phyloP scores from a whole-genome alignment of 2,797 vertebrate genomes.

The Cuniculus paca region DNA sequence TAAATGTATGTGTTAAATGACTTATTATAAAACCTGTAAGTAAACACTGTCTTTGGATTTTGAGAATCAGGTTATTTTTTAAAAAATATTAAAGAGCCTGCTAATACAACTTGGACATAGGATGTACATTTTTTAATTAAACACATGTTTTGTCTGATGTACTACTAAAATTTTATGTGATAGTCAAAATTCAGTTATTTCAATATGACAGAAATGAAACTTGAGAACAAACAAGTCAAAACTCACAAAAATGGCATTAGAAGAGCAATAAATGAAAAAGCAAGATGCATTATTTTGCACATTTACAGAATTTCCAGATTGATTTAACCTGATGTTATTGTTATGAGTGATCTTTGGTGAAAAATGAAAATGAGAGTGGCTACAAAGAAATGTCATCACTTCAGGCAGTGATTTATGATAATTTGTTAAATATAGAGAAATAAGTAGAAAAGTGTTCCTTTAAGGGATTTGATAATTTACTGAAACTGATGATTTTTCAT shows the following conservation, averaged over 20 bases:
- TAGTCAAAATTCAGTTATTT: background rate
- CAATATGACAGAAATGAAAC: background rate
- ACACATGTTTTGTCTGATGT: background rate
- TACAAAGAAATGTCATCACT: constrained; percentile 20
- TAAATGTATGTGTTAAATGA: background rate
- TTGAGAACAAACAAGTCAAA: background rate
- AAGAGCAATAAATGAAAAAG: background rate
- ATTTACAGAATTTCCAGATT: background rate
- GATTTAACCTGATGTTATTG: constrained; percentile 9
- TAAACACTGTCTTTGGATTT: constrained; percentile 16
- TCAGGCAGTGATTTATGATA: background rate
- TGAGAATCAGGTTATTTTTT: background rate
- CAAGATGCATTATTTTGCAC: background rate
- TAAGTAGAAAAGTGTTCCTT: background rate
- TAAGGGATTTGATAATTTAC: constrained; percentile 13
- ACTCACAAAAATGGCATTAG: background rate
- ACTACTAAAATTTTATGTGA: background rate
- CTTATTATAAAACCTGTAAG: background rate
- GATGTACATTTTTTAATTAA: background rate
- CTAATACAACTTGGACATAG: background rate
- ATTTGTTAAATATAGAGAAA: constrained; percentile 51
- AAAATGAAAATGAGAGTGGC: background rate
- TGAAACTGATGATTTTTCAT: background rate
- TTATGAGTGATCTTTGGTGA: background rate
- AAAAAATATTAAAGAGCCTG: background rate